Conservation (phyloP, 2,888 invertebrate genomes). For the Clostera curtula region DNA sequence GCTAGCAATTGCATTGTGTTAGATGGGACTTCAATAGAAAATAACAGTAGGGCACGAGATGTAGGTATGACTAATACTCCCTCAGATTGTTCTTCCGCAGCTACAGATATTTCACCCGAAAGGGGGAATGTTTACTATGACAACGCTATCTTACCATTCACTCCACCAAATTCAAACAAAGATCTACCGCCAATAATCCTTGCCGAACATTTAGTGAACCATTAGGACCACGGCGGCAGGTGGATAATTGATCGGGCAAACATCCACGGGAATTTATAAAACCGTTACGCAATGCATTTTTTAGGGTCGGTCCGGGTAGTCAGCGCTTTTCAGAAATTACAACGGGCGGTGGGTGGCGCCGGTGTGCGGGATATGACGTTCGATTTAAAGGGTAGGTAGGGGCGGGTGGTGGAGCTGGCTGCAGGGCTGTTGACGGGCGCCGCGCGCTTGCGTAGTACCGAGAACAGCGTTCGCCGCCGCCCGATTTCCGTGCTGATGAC, state of each 20-base stretch:
- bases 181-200: too few relatives aligned
- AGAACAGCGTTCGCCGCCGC: slow-evolving; percentile 57
- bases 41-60: too few relatives aligned
- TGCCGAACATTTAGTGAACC: too few relatives aligned
- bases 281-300: slow-evolving; percentile 75
- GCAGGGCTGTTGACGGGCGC: slow-evolving; percentile 75
- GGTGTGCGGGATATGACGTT: slow-evolving; percentile 70
- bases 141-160: too few relatives aligned
- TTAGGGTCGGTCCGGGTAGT: slow-evolving; percentile 67
- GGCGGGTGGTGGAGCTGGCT: slow-evolving; percentile 40
- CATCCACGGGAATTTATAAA: slow-evolving; percentile 57
- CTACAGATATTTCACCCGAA: too few relatives aligned
- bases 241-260: slow-evolving; percentile 70
- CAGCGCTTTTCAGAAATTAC: slow-evolving; percentile 72
- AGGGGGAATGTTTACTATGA: too few relatives aligned
- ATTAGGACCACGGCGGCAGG: slow-evolving; percentile 42
- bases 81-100: too few relatives aligned
- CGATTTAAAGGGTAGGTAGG: slow-evolving; percentile 69
- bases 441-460: slow-evolving; percentile 65
- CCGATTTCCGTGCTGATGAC: slow-evolving; percentile 78
- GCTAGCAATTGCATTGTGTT: too few relatives aligned
- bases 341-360: slow-evolving; percentile 50
- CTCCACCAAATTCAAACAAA: too few relatives aligned
- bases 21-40: too few relatives aligned
- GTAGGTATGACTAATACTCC: too few relatives aligned